Evolutionary conservation across 2,113 vertebrate species (phyloP).

Genomic region (Eublepharis macularius): DNA sequence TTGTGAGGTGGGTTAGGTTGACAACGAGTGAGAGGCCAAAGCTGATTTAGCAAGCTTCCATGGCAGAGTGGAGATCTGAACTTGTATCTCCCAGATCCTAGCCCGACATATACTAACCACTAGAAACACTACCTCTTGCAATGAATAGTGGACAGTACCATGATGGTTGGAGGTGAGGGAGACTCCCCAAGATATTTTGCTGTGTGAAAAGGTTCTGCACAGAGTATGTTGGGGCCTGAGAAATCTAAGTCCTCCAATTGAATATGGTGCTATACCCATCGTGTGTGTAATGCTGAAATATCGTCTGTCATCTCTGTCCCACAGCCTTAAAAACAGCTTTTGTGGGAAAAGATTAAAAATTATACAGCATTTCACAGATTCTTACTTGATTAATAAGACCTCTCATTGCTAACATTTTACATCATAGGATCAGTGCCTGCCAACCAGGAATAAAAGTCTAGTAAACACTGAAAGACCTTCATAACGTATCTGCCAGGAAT

Average conservation of each 20-base stretch:
- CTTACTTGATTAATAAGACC: neutral
- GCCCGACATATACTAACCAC: too few species aligned
- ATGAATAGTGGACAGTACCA: neutral
- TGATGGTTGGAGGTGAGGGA: neutral
- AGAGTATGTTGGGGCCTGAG: too few species aligned
- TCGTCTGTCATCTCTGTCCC: neutral
- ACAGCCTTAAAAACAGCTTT: neutral
- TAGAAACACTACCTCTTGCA: too few species aligned
- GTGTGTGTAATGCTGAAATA: neutral
- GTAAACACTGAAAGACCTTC: neutral
- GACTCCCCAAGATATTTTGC: neutral
- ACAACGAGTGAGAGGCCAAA: too few species aligned
- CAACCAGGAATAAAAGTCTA: neutral
- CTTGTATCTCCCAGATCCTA: too few species aligned
- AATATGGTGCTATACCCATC: neutral
- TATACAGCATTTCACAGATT: neutral
- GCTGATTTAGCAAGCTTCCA: too few species aligned
- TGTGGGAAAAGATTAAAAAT: neutral
- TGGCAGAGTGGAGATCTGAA: too few species aligned
- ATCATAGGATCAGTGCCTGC: neutral
- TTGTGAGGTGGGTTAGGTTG: too few species aligned
- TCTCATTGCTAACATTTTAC: neutral
- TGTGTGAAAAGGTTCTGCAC: neutral
- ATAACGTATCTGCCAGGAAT: neutral
- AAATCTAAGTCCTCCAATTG: neutral